A percentile compares a stretch with the other conserved stretches of the same genome.
Evolutionary conservation across 2,113 vertebrate species (phyloP).

Genomic region (Prolemur simus): DNA sequence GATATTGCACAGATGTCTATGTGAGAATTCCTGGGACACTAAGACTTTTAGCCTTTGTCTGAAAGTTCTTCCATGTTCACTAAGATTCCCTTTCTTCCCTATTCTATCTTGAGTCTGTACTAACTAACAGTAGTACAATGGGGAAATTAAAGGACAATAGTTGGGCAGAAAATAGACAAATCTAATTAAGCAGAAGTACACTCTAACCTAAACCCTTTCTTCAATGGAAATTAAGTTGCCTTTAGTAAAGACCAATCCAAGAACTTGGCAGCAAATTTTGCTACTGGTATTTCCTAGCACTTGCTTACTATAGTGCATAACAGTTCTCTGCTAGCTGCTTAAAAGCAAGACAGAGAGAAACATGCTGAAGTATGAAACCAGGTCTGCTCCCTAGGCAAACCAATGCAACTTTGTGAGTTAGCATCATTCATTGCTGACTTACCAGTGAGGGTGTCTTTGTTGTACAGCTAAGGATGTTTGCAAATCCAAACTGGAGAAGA

Average conservation of each 20-base stretch:
- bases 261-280: background rate
- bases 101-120: background rate
- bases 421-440: background rate
- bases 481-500: background rate
- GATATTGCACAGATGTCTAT: background rate
- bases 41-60: background rate
- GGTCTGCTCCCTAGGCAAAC: background rate
- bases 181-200: background rate
- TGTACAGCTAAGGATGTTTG: background rate
- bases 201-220: background rate
- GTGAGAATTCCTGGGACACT: background rate
- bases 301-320: background rate
- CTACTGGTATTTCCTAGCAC: background rate
- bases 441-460: background rate
- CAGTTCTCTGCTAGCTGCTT: background rate
- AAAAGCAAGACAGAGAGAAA: background rate
- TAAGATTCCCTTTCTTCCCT: background rate
- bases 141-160: background rate
- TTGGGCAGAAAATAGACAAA: background rate
- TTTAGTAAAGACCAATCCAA: background rate
- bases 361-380: background rate
- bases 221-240: background rate
- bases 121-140: background rate
- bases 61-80: background rate
- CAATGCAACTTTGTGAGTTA: background rate